Evolutionary conservation across 2,113 vertebrate species (phyloP), one percentile per base, ranked within the genome.

Genomic region (Ctenodactylus gundi): DNA sequence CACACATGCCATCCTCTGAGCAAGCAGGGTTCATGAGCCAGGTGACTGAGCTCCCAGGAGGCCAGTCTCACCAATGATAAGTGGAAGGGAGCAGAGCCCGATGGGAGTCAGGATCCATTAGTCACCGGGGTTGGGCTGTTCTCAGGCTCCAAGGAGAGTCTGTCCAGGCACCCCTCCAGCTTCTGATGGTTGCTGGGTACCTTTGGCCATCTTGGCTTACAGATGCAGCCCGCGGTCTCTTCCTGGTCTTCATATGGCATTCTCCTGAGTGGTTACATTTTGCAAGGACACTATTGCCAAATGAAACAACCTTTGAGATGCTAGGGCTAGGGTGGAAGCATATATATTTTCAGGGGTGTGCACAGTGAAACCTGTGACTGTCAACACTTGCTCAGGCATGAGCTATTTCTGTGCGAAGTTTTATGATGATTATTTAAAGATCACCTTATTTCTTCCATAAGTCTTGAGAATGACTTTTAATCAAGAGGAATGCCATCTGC

Each of bases 371-470:
- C 20, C 8, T 6, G 6, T 75, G 44, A 10, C 34, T 3, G 9
- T 31, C 10, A 14, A n/a, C 13, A 6, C 55, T 55, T 49, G 1
- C 34, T 58, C 64, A 73, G 18, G 18, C 15, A n/a, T n/a, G n/a
- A n/a, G n/a, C n/a, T 34, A 14, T 86, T 80, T 83, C 67, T 80
- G 75, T 53, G 15, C 7, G 88, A 94, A 86, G 85, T 70, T 6
- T 64, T 64, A 58, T 41, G 29, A n/a, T n/a, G 3, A 18, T 73
- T 68, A 36, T 51, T 44, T 88, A 88, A 39, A 78, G 31, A 67
- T 57, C 20, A 55, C 20, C 9, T 18, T 80, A 2, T 68, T 82
- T 39, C 17, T 34, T 44, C 36, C 23, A 10, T 70, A 12, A 75
- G 4, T 64, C 57, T 88, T 27, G 3, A 91, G 88, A 94, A 65